Base-by-base conservation (phyloP, 2,888 invertebrate species). In the Drosophila histrio region DNA sequence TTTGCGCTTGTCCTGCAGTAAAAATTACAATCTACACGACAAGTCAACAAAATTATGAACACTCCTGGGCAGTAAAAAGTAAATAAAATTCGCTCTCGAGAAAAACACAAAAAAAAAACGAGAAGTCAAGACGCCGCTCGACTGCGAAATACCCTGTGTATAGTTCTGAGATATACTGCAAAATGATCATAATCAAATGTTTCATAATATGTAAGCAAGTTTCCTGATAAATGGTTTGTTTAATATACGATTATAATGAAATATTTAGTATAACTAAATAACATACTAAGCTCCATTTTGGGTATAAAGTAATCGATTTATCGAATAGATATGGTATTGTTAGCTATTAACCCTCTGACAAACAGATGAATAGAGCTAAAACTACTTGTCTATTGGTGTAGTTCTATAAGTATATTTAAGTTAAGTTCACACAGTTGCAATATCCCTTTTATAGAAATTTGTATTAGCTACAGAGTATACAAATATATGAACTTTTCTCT, bases 11-110 rank as follows among this genome's bases (percentile, higher is more conserved):
- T 89, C 89, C 88, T 88, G 89, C 89, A 85, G 88, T 81, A 83
- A 88, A 85, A 88, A 89, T 88, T 89, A 89, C 89, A 81, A 81
- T 80, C 82, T 81, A 81, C 87, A 85, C 83, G 89, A 89, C 89
- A 89, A 89, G 87, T 89, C 89, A 89, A 87, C 84, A 84, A 82
- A 89, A 89, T 89, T 89, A 89, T 89, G 87, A 89, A 88, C 87
- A 89, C 86, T 80, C 67, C 79, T 73, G 79, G 79, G 73, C 79
- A 88, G 87, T 88, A 88, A 88, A 85, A 61, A 71, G 72, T 69
- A 84, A 87, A 87, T 78, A 87, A 85, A 76, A 84, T 66, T 66
- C 65, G 50, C 53, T 65, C 56, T 38, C 44, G 43, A 61, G 47
- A 58, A 58, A 41, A 28, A 26, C 22, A 30, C 47, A 41, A 28